Conservation (phyloP, 2,888 invertebrate genomes). For the Volucella inflata region DNA sequence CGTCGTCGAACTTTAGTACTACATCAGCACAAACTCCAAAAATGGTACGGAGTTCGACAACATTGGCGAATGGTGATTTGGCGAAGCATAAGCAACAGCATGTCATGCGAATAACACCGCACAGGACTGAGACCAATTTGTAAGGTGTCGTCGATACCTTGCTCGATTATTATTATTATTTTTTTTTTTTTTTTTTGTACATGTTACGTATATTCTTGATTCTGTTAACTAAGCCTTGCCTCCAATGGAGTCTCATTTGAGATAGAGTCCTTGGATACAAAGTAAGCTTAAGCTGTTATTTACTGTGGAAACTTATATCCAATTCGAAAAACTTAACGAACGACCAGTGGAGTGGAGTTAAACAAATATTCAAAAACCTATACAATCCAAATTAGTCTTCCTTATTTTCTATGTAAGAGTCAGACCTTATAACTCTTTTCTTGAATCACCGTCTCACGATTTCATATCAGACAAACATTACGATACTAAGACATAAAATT, state of each 20-base stretch:
- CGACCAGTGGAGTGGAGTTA: constrained; percentile 42
- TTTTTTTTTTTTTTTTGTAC: constrained; percentile 20
- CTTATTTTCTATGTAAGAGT: not conserved
- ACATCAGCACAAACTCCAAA: constrained; percentile 60
- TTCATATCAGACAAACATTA: too few relatives aligned
- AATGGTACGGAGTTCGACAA: constrained; percentile 20
- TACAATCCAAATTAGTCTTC: constrained; percentile 16
- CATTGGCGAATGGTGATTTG: constrained; percentile 60
- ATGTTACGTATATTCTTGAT: constrained; percentile 20
- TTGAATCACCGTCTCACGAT: too few relatives aligned
- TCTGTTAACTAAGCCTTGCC: constrained; percentile 52
- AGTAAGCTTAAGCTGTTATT: constrained; percentile 50
- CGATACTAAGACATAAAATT: too few relatives aligned
- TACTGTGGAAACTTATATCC: constrained; percentile 9
- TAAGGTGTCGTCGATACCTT: constrained; percentile 76
- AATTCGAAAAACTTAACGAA: constrained; percentile 7
- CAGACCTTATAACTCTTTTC: too few relatives aligned
- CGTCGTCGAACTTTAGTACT: constrained; percentile 65
- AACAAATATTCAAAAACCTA: not conserved
- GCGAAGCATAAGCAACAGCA: constrained; percentile 47
- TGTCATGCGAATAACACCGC: constrained; percentile 78
- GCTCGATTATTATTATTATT: not conserved
- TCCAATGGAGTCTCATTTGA: constrained; percentile 21
- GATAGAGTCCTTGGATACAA: constrained; percentile 29
- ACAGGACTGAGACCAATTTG: constrained; percentile 84